Evolutionary conservation across 1,140 invertebrate species (phyloP).

Genomic region (Epicauta chinensis): DNA sequence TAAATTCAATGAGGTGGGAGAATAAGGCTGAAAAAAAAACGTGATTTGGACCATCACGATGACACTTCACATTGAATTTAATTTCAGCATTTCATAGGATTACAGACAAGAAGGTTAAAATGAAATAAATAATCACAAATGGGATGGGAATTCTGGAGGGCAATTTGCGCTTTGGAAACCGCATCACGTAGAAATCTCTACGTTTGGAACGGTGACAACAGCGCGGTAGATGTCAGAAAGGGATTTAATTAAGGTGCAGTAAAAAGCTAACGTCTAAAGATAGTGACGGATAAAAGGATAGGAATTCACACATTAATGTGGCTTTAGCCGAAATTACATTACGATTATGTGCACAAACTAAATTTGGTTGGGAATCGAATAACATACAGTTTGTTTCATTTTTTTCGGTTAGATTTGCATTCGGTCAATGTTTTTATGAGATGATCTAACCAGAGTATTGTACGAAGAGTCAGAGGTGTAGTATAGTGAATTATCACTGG

Average conservation of each 20-base stretch:
- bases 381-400: too few species aligned
- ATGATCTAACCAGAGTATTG: too few species aligned
- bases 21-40: conserved; percentile 20
- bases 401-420: too few species aligned
- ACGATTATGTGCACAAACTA: too few species aligned
- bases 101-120: conserved; percentile 23
- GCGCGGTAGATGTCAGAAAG: conserved; percentile 43
- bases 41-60: conserved; percentile 16
- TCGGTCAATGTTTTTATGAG: too few species aligned
- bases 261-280: conserved; percentile 37
- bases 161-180: conserved; percentile 43
- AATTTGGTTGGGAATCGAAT: too few species aligned
- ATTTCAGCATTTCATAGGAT: conserved; percentile 8
- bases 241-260: conserved; percentile 43
- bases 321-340: too few species aligned
- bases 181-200: conserved; percentile 43
- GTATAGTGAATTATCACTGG: conserved; percentile 32
- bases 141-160: conserved; percentile 26
- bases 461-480: conserved; percentile 16
- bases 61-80: conserved; percentile 5
- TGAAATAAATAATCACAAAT: conserved; percentile 34
- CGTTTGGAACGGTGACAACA: conserved; percentile 41
- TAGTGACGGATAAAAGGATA: conserved; percentile 8
- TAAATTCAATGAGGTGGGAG: conserved; percentile 16
- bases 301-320: too few species aligned